Evolutionary conservation across 30 jellyfish, hydroid and myxozoan species (phyloP), one percentile per base, ranked within the genome.

Genomic region (Phacellophora camtschatica): DNA sequence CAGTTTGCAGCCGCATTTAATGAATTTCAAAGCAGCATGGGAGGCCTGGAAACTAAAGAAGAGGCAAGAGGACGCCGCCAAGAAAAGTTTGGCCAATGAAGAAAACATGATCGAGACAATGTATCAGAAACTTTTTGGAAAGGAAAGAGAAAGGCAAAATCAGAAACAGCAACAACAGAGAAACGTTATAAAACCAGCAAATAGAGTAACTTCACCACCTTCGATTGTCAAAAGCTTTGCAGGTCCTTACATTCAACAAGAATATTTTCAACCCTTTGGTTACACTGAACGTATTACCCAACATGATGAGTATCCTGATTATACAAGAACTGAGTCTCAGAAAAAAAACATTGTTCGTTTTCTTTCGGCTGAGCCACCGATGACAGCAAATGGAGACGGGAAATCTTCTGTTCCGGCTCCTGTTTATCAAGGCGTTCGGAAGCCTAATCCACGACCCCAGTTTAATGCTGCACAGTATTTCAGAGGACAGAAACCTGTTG

Each of bases 1-100:
- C 29, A 20, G 39, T 6, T 35, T 20, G 25, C 13, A 29, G 46
- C 61, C 90, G 0, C 41, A 50, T 4, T 12, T 42, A 20, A 50
- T 51, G 64, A 64, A 53, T 55, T 63, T 58, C 81, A 77, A 77
- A 30, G 64, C 84, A 31, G 32, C 66, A 34, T 81, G 92, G 84
- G 77, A 66, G 22, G 81, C 77, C 43, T 71, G 69, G 62, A 51
- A 48, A 35, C 82, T 69, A 23, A 77, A 77, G 53, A 68, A 77
- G 82, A 43, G 42, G 66, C 82, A 64, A 19, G 90, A 77, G 36
- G 90, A 77, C 18, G 82, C 81, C 12, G 90, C 90, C 13, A 77
- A 58, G 90, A 61, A 63, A 41, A 48, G 64, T n/a, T 33, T 58
- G n/a, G 49, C 71, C 23, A 55, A 41, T 8, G 78, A 77, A 35